phyloP scores from a whole-genome alignment of 2,113 vertebrate species.

The Podilymbus podiceps region DNA sequence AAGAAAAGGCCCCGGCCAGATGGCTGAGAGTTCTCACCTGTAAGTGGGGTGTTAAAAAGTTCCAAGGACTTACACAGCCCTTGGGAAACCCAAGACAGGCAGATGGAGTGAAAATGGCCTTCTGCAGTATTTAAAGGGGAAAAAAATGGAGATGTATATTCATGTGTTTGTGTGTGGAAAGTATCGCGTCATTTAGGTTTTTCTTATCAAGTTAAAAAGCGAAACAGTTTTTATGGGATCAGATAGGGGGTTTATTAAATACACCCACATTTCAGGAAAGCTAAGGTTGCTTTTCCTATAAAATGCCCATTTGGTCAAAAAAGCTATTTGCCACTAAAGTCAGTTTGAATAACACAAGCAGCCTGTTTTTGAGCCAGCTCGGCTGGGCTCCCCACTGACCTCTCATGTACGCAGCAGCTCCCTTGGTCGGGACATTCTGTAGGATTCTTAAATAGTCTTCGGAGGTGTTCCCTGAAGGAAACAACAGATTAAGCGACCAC shows the following conservation, averaged over 20 bases:
- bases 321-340: neutral
- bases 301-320: neutral
- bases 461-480: slow-evolving; percentile 58
- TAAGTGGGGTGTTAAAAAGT: neutral
- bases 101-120: neutral
- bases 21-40: neutral
- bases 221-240: neutral
- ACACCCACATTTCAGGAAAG: neutral
- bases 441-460: slow-evolving; percentile 55
- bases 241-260: neutral
- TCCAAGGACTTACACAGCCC: neutral
- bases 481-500: neutral
- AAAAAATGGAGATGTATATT: neutral
- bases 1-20: neutral
- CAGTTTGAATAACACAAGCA: neutral
- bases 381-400: slow-evolving; percentile 61
- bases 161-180: neutral
- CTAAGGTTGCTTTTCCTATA: neutral
- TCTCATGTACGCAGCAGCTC: slow-evolving; percentile 70
- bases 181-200: neutral
- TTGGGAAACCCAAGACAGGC: neutral
- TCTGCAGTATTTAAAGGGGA: neutral
- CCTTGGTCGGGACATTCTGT: neutral
- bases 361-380: neutral
- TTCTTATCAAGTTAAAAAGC: neutral